These are phyloP conservation scores for Gallinago jamesoni DNA, from an alignment of 2,113 vertebrate species.

Conservation along the genomic window DNA sequence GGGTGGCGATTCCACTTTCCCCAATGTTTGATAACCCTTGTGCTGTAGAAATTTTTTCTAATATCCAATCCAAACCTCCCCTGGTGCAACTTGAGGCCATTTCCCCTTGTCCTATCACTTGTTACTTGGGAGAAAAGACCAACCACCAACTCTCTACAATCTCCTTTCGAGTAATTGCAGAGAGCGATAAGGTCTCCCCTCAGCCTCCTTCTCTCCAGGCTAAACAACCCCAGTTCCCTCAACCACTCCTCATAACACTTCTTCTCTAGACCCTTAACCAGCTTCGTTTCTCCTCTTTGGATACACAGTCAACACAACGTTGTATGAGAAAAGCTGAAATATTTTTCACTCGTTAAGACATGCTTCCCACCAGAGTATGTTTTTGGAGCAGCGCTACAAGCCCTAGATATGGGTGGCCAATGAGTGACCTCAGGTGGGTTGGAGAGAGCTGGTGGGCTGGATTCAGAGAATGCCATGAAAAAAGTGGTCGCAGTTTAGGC, in stretches of 20 bases:
- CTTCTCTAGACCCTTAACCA: neutral
- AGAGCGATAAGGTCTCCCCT: neutral
- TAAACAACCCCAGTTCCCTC: neutral
- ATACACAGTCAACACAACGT: neutral
- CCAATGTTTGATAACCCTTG: neutral
- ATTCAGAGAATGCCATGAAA: neutral
- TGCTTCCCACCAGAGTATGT: neutral
- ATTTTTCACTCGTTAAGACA: neutral
- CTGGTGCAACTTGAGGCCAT: neutral
- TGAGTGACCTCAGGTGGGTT: neutral
- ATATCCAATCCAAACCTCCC: neutral
- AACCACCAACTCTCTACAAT: fast-evolving
- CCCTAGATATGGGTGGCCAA: neutral
- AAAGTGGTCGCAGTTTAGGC: neutral
- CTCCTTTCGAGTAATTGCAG: neutral
- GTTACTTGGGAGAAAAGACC: neutral
- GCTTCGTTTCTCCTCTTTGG: neutral
- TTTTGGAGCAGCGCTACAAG: neutral
- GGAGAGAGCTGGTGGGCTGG: neutral
- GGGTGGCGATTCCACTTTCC: neutral
- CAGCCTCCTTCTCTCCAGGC: neutral
- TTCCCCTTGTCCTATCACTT: neutral
- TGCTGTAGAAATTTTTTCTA: neutral
- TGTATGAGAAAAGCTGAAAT: neutral
- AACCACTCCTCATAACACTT: neutral